These are phyloP conservation scores for Cosmia trapezina DNA, from an alignment of 2,888 invertebrate genomes.

Conservation along the genomic window DNA sequence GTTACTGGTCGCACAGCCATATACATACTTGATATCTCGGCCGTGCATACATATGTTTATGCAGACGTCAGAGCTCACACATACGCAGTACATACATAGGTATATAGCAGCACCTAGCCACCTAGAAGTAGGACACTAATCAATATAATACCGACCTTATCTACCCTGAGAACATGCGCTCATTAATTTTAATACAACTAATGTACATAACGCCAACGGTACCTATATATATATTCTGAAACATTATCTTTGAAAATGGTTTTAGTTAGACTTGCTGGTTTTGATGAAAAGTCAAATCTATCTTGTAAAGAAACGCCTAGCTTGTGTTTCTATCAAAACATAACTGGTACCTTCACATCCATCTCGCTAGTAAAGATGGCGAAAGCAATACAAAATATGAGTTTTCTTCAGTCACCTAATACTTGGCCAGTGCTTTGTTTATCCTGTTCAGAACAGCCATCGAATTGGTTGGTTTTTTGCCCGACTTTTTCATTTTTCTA, in stretches of 20 bases:
- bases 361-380: not conserved
- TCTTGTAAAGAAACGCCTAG: not conserved
- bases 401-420: not conserved
- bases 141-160: constrained; percentile 50
- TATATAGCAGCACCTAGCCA: constrained; percentile 43
- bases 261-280: not conserved
- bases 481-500: not conserved
- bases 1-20: not conserved
- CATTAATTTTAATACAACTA: constrained; percentile 52
- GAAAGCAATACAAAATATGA: not conserved
- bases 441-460: not conserved
- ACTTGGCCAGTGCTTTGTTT: no score
- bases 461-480: not conserved
- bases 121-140: constrained; percentile 53
- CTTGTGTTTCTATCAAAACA: not conserved
- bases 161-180: constrained; percentile 29
- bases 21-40: constrained; percentile 18
- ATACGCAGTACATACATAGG: constrained; percentile 11
- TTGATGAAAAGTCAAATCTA: not conserved
- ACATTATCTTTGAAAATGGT: constrained; percentile 19
- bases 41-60: constrained; percentile 11
- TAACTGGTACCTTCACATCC: not conserved
- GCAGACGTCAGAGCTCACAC: constrained; percentile 47
- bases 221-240: not conserved
- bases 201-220: constrained; percentile 4